phyloP scores from a whole-genome alignment of 2,888 invertebrate species.

The Phytoseiulus persimilis region DNA sequence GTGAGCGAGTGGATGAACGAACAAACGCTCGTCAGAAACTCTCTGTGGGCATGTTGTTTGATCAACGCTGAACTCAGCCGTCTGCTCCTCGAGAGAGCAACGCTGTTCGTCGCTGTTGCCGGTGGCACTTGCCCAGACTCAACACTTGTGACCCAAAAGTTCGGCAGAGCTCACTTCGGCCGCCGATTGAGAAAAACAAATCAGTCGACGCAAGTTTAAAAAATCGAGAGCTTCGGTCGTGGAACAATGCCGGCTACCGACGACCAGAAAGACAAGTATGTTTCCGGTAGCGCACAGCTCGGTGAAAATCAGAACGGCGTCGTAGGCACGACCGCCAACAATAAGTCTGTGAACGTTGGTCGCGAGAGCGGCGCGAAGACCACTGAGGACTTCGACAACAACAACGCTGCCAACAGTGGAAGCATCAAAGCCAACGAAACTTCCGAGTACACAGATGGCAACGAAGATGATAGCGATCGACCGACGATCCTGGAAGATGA shows the following conservation, averaged over 20 bases:
- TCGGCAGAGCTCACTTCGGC: not conserved
- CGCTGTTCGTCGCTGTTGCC: not conserved
- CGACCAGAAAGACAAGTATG: not conserved
- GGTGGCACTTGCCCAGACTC: not conserved
- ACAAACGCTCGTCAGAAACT: not conserved
- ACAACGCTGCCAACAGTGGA: not conserved
- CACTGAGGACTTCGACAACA: not conserved
- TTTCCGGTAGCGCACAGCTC: not conserved
- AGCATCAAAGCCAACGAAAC: not conserved
- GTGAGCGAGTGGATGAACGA: slow-evolving; percentile 5
- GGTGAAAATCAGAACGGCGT: not conserved
- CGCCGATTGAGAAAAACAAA: not conserved
- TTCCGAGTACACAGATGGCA: not conserved
- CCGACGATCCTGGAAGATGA: not conserved
- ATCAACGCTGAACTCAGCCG: slow-evolving; percentile 5
- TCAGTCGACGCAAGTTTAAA: not conserved
- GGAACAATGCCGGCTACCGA: not conserved
- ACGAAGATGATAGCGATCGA: not conserved
- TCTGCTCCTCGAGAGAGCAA: slow-evolving; percentile 5
- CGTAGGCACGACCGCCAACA: not conserved
- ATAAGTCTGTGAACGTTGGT: not conserved
- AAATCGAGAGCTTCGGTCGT: not conserved
- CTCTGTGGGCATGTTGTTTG: not conserved
- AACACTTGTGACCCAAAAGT: not conserved
- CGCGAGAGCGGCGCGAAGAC: not conserved